Conservation (phyloP, 2,888 invertebrate species). For the Penaeus monodon region DNA sequence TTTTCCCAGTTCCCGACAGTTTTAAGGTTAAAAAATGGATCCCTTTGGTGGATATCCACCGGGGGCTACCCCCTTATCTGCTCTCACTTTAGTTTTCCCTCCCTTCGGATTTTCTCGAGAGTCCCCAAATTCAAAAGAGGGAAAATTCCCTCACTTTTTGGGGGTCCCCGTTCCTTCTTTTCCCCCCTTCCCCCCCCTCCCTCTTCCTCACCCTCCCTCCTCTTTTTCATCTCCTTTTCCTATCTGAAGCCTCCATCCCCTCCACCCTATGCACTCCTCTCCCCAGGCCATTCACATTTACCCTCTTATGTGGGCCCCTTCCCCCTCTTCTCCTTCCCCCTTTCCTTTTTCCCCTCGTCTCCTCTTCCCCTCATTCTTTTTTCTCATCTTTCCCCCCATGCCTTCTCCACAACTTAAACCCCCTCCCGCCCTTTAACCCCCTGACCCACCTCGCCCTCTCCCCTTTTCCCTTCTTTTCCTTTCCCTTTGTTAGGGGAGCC, state of each 20-base stretch:
- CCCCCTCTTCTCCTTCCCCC: not conserved
- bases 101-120: no score
- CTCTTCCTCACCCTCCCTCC: not conserved
- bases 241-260: no score
- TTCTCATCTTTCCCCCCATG: not conserved
- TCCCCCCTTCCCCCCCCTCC: not conserved
- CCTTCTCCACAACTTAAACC: not conserved
- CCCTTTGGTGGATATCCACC: no score
- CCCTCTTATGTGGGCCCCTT: not conserved
- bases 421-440: constrained; percentile 9
- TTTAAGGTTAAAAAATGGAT: no score
- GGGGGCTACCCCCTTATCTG: no score
- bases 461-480: not conserved
- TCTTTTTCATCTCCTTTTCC: not conserved
- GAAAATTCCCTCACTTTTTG: no score
- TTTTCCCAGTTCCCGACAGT: no score
- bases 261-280: not conserved
- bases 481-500: not conserved
- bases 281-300: not conserved
- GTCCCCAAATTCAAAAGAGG: no score
- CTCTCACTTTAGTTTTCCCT: no score
- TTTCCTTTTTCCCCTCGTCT: not conserved
- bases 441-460: no score
- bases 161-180: not conserved
- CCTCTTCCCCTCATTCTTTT: not conserved